A percentile compares a stretch with the other conserved stretches of the same genome.
These are phyloP conservation scores for Mallotus villosus DNA, from an alignment of 2,797 vertebrate species.

Conservation along the genomic window DNA sequence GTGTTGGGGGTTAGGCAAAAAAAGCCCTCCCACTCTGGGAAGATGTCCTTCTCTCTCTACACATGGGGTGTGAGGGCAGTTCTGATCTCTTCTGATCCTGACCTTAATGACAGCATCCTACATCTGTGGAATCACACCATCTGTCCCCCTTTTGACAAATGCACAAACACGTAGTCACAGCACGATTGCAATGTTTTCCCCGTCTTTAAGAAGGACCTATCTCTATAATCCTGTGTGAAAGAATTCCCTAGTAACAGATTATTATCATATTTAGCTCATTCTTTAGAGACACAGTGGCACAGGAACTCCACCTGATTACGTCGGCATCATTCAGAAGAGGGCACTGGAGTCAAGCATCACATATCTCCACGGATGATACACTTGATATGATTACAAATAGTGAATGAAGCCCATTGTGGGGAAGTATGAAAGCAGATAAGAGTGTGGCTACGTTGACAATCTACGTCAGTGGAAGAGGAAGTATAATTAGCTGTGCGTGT, in stretches of 20 bases:
- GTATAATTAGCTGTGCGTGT: slow-evolving; percentile 3
- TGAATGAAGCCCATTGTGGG: too few relatives aligned
- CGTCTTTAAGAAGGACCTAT: slow-evolving; percentile 54
- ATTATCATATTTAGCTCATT: too few relatives aligned
- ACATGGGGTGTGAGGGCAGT: slow-evolving; percentile 46
- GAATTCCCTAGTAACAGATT: too few relatives aligned
- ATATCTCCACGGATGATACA: too few relatives aligned
- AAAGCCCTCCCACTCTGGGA: background rate
- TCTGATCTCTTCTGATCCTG: slow-evolving; percentile 64
- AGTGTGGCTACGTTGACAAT: background rate
- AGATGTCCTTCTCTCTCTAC: too few relatives aligned
- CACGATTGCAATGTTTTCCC: too few relatives aligned
- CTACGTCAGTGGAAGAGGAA: slow-evolving; percentile 11
- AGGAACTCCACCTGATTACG: background rate
- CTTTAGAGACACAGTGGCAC: background rate
- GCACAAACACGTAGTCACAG: background rate
- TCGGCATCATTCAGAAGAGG: background rate
- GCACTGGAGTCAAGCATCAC: too few relatives aligned
- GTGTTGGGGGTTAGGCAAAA: background rate
- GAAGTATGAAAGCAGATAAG: background rate
- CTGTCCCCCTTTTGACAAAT: background rate
- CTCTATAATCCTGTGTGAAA: slow-evolving; percentile 15
- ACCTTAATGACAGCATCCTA: slow-evolving; percentile 58
- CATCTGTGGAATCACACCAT: slow-evolving; percentile 34
- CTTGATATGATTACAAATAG: too few relatives aligned